Percentiles rank a stretch among this genome's conserved stretches.
phyloP scores from a whole-genome alignment of 2,888 invertebrate genomes.

The Lycocerus yunnanus region DNA sequence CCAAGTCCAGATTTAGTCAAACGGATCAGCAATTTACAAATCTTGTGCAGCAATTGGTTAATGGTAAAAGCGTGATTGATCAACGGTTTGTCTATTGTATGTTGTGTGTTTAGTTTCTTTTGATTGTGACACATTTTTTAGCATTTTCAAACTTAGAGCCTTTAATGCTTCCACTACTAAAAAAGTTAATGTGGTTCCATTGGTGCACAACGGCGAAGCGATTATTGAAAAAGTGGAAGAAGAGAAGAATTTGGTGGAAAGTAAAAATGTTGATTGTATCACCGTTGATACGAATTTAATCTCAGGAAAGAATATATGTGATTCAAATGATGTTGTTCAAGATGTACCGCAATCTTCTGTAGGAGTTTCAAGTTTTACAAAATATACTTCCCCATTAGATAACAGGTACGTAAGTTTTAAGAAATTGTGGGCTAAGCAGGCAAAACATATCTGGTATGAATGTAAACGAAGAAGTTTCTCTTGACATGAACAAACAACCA shows the following conservation, averaged over 20 bases:
- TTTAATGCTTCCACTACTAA: conserved; percentile 5
- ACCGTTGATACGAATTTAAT: background rate
- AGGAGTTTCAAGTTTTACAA: conserved; percentile 32
- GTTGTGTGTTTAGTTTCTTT: background rate
- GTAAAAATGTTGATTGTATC: background rate
- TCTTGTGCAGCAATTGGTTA: conserved; percentile 45
- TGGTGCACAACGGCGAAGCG: background rate
- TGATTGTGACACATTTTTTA: background rate
- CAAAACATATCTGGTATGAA: background rate
- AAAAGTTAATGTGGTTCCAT: background rate
- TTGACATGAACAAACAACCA: background rate
- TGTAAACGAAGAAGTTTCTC: background rate
- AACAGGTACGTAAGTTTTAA: conserved; percentile 31
- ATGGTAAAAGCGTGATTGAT: conserved; percentile 48
- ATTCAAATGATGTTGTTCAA: conserved; percentile 27
- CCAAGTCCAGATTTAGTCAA: conserved; percentile 42
- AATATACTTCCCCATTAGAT: conserved; percentile 51
- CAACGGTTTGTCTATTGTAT: conserved; percentile 44
- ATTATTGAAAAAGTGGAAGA: background rate
- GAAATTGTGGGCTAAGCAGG: background rate
- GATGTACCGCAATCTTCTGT: conserved; percentile 9
- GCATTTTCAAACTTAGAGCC: background rate
- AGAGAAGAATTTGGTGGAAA: background rate
- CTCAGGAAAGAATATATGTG: conserved; percentile 9
- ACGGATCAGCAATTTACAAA: conserved; percentile 45